phyloP scores from a whole-genome alignment of 2,888 invertebrate species.

The Eristalinus aeneus region DNA sequence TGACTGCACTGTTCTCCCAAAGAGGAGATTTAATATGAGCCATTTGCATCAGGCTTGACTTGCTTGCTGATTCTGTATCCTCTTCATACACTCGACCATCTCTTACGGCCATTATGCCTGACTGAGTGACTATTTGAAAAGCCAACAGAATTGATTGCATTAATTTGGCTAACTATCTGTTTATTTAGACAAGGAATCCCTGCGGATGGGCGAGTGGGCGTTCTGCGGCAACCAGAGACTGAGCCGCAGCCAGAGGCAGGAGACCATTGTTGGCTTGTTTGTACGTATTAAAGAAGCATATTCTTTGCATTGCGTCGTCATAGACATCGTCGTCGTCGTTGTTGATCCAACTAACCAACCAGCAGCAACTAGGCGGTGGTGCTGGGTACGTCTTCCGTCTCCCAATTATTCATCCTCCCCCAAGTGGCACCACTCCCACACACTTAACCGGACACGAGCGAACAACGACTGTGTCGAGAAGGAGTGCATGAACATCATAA shows the following conservation, averaged over 20 bases:
- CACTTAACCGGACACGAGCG: slow-evolving; percentile 69
- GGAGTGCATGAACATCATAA: slow-evolving; percentile 67
- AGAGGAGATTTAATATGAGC: slow-evolving; percentile 51
- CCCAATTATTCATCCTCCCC: slow-evolving; percentile 55
- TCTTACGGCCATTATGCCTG: not conserved
- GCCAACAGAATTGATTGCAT: slow-evolving; percentile 66
- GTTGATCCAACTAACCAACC: not conserved
- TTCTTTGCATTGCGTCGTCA: slow-evolving; percentile 33
- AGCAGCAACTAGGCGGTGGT: not conserved
- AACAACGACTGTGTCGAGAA: slow-evolving; percentile 33
- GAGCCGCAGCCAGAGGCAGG: no score
- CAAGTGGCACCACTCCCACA: slow-evolving; percentile 54
- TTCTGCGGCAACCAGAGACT: slow-evolving; percentile 1
- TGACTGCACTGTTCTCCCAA: slow-evolving; percentile 48
- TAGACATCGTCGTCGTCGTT: not conserved
- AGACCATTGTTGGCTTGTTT: slow-evolving; percentile 50
- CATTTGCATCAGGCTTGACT: slow-evolving; percentile 53
- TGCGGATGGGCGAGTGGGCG: not conserved
- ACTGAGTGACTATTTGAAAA: slow-evolving; percentile 16
- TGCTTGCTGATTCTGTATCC: not conserved
- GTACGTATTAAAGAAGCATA: slow-evolving; percentile 45
- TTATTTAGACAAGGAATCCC: slow-evolving; percentile 52
- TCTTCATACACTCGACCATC: not conserved
- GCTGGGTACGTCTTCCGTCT: slow-evolving; percentile 43
- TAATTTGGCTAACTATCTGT: slow-evolving; percentile 67